Evolutionary conservation across 2,797 vertebrate genomes (phyloP).

Genomic region (Varecia variegata): DNA sequence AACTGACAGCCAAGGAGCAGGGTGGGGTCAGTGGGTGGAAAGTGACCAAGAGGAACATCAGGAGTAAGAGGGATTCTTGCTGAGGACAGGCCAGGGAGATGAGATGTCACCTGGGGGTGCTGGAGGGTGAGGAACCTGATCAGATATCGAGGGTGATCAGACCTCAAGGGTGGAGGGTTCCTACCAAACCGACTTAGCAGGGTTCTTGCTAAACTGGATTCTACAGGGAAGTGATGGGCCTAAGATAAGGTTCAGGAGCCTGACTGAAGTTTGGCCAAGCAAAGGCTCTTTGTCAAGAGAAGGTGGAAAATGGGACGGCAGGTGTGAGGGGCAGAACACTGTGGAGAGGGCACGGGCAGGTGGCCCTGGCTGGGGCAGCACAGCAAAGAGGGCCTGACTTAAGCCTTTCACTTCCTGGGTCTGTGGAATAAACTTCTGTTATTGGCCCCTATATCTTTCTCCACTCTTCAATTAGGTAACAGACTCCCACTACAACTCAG

Average conservation of each 20-base stretch:
- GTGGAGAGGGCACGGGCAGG: background rate
- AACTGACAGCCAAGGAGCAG: background rate
- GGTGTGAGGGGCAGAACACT: rapidly evolving
- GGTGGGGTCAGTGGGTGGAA: background rate
- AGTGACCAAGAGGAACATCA: background rate
- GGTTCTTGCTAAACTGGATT: background rate
- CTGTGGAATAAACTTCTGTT: background rate
- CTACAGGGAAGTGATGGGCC: background rate
- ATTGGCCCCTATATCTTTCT: background rate
- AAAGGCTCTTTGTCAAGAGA: background rate
- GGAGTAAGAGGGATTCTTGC: background rate
- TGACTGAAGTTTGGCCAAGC: background rate
- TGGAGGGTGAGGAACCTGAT: background rate
- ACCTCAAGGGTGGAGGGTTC: background rate
- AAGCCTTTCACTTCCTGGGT: background rate
- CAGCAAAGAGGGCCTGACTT: background rate
- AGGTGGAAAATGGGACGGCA: background rate
- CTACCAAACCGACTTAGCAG: background rate
- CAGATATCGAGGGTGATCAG: background rate
- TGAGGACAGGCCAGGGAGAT: background rate
- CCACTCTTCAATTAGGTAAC: background rate
- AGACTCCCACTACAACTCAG: background rate
- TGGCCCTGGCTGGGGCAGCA: background rate
- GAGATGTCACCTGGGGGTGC: background rate
- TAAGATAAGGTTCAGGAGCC: background rate